Conservation (phyloP, 1,140 invertebrate species). For the Formica exsecta region DNA sequence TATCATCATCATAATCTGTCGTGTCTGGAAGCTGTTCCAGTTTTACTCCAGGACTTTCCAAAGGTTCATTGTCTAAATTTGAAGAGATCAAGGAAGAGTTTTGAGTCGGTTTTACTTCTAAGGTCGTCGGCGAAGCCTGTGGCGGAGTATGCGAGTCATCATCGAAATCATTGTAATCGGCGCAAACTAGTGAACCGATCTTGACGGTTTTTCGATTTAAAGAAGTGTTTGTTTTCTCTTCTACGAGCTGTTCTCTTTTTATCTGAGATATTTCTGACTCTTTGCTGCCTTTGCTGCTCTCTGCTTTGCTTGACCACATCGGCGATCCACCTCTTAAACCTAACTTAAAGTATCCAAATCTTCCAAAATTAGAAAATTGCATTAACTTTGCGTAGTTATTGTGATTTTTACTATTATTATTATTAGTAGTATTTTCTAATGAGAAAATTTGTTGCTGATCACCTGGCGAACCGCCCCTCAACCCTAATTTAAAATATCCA, state of each 20-base stretch:
- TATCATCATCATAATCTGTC: conserved; percentile 89
- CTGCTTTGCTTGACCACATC: conserved; percentile 88
- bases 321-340: conserved; percentile 91
- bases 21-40: conserved; percentile 85
- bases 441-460: conserved; percentile 66
- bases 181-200: conserved; percentile 88
- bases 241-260: conserved; percentile 56
- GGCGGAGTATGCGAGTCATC: conserved; percentile 88
- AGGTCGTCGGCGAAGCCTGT: conserved; percentile 86
- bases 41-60: conserved; percentile 82
- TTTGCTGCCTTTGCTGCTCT: conserved; percentile 83
- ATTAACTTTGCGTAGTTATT: conserved; percentile 87
- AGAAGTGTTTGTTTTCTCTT: conserved; percentile 86
- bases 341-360: conserved; percentile 88
- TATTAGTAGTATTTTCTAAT: conserved; percentile 82
- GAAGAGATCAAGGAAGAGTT: conserved; percentile 68
- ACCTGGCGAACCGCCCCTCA: conserved; percentile 90
- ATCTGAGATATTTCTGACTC: conserved; percentile 83
- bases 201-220: conserved; percentile 86
- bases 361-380: conserved; percentile 86
- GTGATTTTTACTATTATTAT: conserved; percentile 84
- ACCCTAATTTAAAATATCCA: conserved; percentile 89
- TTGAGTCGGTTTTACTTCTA: conserved; percentile 75
- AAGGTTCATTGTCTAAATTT: conserved; percentile 71
- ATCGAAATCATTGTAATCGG: conserved; percentile 89